Base-by-base conservation (phyloP, 2,888 invertebrate species). In the Drosophila mercatorum region DNA sequence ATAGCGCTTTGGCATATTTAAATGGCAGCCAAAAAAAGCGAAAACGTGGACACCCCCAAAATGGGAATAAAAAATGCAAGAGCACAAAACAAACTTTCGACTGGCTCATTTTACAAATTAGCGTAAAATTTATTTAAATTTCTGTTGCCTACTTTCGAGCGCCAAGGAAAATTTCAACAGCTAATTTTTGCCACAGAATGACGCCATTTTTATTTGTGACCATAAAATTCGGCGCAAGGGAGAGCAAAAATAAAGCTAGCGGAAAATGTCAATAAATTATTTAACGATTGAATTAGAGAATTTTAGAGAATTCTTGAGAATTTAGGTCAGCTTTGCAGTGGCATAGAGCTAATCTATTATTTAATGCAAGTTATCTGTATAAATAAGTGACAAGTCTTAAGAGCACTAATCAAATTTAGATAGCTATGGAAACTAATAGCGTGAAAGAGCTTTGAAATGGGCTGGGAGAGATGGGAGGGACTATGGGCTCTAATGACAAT, bases 41-140 rank as follows among this genome's bases (percentile, higher is more conserved):
- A 67, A 55, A 51, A 41, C 55, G 7, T 36, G 36, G 34, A 11
- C 46, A 28, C 7, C 38, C 31, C 34, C 22, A 5, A 56, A 44
- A 46, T 28, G 51, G 7, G 47, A 31, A 41, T 65, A 59, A 55
- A 34, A 38, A 34, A 34, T 34, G 2, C 34, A 10, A 34, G 10
- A 34, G 10, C 10, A 34, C 34, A 34, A 34, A 53, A 71, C 61
- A 81, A 88, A 89, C 84, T 87, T 84, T 79, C 49, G 52, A 63
- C 62, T 62, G 65, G 61, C 53, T 74, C 74, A 77, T 74, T 86
- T 84, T 81, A 81, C 75, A 84, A 89, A 89, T 87, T 85, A 84
- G 79, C 73, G 43, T 57, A 36, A 72, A 87, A 89, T 87, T 60
- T 84, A 87, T 85, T 89, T 84, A 87, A 87, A 89, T 89, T 81